Percentiles rank a stretch among this genome's conserved stretches.
phyloP scores from a whole-genome alignment of 2,113 vertebrate genomes.

The Gadus chalcogrammus region DNA sequence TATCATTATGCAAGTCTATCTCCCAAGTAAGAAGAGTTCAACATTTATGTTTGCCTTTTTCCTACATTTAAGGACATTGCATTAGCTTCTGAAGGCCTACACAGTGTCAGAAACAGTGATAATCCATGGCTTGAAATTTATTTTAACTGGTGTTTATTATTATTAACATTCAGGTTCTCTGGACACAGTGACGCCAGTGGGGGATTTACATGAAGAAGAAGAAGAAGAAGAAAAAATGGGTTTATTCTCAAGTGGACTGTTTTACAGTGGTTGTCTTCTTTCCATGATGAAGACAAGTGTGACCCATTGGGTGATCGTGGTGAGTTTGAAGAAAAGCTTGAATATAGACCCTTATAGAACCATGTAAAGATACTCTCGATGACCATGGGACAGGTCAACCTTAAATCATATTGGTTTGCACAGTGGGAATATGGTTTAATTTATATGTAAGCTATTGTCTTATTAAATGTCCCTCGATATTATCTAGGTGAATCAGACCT shows the following conservation, averaged over 20 bases:
- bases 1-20: not conserved
- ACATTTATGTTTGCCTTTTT: too few species aligned
- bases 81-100: not conserved
- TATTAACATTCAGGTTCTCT: conserved; percentile 45
- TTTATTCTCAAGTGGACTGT: conserved; percentile 37
- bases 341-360: too few species aligned
- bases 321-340: conserved; percentile 64
- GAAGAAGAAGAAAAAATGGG: conserved; percentile 22
- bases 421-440: too few species aligned
- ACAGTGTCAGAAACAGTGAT: too few species aligned
- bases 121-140: too few species aligned
- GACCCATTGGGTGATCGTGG: conserved; percentile 60
- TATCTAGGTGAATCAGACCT: too few species aligned
- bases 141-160: not conserved
- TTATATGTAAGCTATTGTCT: too few species aligned
- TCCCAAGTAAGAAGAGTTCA: not conserved
- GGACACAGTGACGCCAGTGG: conserved; percentile 45
- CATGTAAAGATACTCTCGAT: too few species aligned
- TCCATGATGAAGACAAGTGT: conserved; percentile 47
- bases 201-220: conserved; percentile 48
- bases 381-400: too few species aligned
- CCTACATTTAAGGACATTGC: not conserved
- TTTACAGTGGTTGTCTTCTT: conserved; percentile 36
- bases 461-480: too few species aligned
- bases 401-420: too few species aligned